Evolutionary conservation across 2,888 invertebrate species (phyloP).

Genomic region (Tipula confusa): DNA sequence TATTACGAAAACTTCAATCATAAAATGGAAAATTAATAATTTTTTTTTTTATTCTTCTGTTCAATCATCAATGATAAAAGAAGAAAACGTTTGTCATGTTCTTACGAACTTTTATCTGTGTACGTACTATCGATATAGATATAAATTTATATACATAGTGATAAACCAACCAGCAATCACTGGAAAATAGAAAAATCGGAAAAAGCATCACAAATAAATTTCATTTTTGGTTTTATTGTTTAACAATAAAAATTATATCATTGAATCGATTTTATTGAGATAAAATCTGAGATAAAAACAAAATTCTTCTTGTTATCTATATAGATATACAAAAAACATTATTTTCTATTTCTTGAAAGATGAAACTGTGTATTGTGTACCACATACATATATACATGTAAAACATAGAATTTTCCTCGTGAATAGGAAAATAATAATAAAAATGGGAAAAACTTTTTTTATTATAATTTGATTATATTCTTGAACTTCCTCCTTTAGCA

Average conservation of each 20-base stretch:
- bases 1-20: not conserved
- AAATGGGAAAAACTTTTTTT: not conserved
- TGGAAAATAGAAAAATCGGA: not conserved
- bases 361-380: not conserved
- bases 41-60: not conserved
- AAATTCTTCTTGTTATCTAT: not conserved
- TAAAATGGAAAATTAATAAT: conserved; percentile 8
- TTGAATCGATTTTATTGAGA: not conserved
- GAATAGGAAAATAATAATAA: too few species aligned
- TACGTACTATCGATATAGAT: not conserved
- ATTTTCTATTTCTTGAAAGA: not conserved
- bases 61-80: not conserved
- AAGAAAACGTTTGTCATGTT: conserved; percentile 20
- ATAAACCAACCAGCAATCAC: not conserved
- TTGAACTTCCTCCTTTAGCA: not conserved
- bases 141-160: too few species aligned
- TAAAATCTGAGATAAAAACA: not conserved
- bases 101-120: not conserved
- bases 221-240: conserved; percentile 8
- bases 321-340: not conserved
- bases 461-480: not conserved
- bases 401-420: not conserved
- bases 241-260: conserved; percentile 12
- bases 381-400: not conserved
- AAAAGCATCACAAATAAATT: not conserved